A percentile compares a stretch with the other conserved stretches of the same genome.
These are phyloP conservation scores for Ganaspis brasiliensis DNA, from an alignment of 2,888 invertebrate genomes.

Conservation along the genomic window DNA sequence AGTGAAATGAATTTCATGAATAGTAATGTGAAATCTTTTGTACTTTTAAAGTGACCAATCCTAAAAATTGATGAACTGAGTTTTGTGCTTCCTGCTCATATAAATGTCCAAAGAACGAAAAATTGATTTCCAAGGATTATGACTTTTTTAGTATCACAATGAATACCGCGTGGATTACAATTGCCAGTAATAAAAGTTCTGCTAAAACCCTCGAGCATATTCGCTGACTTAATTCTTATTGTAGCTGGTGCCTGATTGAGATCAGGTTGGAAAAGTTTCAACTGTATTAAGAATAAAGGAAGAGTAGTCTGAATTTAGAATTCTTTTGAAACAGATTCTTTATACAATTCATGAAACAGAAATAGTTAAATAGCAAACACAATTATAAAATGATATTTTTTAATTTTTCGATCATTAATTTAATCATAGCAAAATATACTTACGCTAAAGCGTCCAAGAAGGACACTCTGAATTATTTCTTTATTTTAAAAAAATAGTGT, in stretches of 20 bases:
- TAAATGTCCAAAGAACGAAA: slow-evolving; percentile 7
- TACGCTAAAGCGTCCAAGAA: no score
- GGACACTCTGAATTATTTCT: no score
- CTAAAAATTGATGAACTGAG: slow-evolving; percentile 36
- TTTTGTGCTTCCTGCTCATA: slow-evolving; percentile 19
- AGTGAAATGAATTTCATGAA: background rate
- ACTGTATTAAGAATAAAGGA: background rate
- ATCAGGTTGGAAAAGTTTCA: background rate
- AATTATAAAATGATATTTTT: no score
- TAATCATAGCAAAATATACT: no score
- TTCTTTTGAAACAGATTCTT: background rate
- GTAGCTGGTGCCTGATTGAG: slow-evolving; percentile 7
- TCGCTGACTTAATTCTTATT: slow-evolving; percentile 16
- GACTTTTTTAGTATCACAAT: slow-evolving; percentile 15
- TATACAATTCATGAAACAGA: no score
- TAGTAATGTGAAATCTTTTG: slow-evolving; percentile 16
- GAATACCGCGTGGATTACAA: slow-evolving; percentile 26
- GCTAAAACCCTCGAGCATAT: slow-evolving; percentile 10
- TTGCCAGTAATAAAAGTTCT: slow-evolving; percentile 36
- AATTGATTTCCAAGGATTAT: slow-evolving; percentile 34
- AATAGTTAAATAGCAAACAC: no score
- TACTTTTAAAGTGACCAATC: slow-evolving; percentile 7
- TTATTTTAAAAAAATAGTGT: no score
- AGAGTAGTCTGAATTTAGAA: background rate
- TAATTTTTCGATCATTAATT: no score